phyloP scores from a whole-genome alignment of 2,888 invertebrate species.

The Parasteatoda lunata region DNA sequence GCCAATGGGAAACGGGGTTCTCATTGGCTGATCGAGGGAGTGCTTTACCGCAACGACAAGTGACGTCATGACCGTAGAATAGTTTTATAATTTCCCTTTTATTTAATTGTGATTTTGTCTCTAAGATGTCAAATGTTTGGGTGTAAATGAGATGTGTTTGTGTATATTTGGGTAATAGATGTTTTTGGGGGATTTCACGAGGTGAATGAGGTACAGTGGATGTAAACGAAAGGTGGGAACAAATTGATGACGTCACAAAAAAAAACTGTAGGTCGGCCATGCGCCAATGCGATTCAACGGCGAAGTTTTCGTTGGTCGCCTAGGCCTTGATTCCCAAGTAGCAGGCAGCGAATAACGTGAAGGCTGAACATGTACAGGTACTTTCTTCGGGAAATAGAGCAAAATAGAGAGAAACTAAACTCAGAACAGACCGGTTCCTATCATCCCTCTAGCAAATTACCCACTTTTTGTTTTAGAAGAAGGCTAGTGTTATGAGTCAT shows the following conservation, averaged over 20 bases:
- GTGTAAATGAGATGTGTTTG: constrained; percentile 34
- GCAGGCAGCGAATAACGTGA: constrained; percentile 68
- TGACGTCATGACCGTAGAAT: constrained; percentile 71
- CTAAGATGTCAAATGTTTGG: constrained; percentile 18
- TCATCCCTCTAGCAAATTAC: constrained; percentile 1
- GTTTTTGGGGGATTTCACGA: constrained; percentile 61
- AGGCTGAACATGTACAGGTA: constrained; percentile 67
- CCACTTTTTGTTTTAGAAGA: constrained; percentile 2
- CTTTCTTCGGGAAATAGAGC: constrained; percentile 34
- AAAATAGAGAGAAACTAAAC: constrained; percentile 13
- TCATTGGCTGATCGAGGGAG: constrained; percentile 73
- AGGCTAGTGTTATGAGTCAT: background rate
- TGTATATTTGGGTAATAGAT: constrained; percentile 51
- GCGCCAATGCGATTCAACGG: constrained; percentile 67
- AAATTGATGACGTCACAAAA: constrained; percentile 62
- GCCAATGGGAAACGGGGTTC: constrained; percentile 75
- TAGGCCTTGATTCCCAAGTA: constrained; percentile 56
- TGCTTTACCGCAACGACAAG: constrained; percentile 73
- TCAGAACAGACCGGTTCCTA: background rate
- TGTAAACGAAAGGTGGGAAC: constrained; percentile 68
- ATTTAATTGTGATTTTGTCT: constrained; percentile 54
- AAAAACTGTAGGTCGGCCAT: constrained; percentile 66
- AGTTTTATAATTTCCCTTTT: constrained; percentile 58
- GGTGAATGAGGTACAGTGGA: constrained; percentile 57
- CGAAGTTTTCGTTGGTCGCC: constrained; percentile 57